Evolutionary conservation across 2,113 vertebrate species (phyloP).

Genomic region (Xiphophorus hellerii): DNA sequence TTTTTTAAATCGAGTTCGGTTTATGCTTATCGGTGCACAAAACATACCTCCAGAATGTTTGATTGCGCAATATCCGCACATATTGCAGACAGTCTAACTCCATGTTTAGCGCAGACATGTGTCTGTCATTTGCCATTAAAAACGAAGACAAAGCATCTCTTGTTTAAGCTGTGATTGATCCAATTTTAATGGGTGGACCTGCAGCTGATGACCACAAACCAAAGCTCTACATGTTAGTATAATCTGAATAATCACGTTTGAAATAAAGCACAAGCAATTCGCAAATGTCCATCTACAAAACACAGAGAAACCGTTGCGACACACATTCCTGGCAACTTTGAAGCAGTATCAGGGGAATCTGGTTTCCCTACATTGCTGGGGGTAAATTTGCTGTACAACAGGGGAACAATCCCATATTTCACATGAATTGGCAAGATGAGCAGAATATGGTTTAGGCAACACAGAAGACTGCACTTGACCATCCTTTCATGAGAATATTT

Average conservation of each 20-base stretch:
- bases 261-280: background rate
- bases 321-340: background rate
- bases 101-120: background rate
- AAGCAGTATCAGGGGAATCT: background rate
- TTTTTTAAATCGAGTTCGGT: background rate
- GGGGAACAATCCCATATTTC: background rate
- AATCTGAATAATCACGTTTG: background rate
- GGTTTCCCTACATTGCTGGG: background rate
- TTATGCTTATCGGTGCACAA: background rate
- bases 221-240: background rate
- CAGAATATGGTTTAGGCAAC: too few relatives aligned
- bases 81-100: background rate
- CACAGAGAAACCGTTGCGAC: too few relatives aligned
- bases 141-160: background rate
- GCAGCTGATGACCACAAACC: background rate
- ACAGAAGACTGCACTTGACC: background rate
- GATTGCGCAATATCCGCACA: background rate
- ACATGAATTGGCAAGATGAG: too few relatives aligned
- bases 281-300: background rate
- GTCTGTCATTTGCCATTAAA: background rate
- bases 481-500: background rate
- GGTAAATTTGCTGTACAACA: background rate
- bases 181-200: background rate
- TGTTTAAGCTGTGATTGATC: background rate
- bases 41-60: too few relatives aligned